A percentile compares a stretch with the other conserved stretches of the same genome.
Conservation (phyloP, 2,888 invertebrate genomes). For the Smittia aterrima region DNA sequence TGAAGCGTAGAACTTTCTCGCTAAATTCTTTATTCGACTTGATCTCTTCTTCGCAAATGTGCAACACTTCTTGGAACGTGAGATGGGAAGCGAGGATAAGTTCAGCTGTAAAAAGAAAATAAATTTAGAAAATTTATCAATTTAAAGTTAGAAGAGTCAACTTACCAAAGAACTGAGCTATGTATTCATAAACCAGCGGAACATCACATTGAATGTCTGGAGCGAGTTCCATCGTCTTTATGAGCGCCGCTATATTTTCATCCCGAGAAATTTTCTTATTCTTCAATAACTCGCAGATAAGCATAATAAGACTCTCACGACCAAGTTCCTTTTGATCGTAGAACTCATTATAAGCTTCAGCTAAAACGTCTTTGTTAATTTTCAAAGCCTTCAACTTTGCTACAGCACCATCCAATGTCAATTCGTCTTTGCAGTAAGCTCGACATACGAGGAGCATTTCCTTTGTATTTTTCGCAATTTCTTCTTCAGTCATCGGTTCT, state of each 20-base stretch:
- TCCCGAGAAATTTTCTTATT: conserved; percentile 42
- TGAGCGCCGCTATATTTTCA: conserved; percentile 46
- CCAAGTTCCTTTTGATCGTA: conserved; percentile 21
- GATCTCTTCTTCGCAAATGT: conserved; percentile 23
- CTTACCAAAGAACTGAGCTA: conserved; percentile 17
- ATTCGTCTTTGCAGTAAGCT: conserved; percentile 12
- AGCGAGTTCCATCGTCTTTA: background rate
- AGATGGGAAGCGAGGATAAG: conserved; percentile 56
- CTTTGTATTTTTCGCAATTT: background rate
- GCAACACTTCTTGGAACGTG: conserved; percentile 36
- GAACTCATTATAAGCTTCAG: conserved; percentile 21
- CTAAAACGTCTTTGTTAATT: conserved; percentile 31
- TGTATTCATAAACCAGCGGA: conserved; percentile 34
- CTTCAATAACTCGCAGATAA: conserved; percentile 17
- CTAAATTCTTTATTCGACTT: background rate
- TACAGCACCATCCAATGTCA: conserved; percentile 6
- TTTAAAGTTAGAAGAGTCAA: no score
- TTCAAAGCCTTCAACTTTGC: background rate
- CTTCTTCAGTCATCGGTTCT: background rate
- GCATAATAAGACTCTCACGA: conserved; percentile 24
- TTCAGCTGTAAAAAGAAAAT: conserved; percentile 49
- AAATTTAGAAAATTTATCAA: background rate
- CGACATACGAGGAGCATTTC: no score
- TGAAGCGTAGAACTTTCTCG: conserved; percentile 15
- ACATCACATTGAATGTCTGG: conserved; percentile 27